Percentiles rank a stretch among this genome's conserved stretches.
Conservation (phyloP, 2,797 vertebrate species). For the Sebastes trivittatus region DNA sequence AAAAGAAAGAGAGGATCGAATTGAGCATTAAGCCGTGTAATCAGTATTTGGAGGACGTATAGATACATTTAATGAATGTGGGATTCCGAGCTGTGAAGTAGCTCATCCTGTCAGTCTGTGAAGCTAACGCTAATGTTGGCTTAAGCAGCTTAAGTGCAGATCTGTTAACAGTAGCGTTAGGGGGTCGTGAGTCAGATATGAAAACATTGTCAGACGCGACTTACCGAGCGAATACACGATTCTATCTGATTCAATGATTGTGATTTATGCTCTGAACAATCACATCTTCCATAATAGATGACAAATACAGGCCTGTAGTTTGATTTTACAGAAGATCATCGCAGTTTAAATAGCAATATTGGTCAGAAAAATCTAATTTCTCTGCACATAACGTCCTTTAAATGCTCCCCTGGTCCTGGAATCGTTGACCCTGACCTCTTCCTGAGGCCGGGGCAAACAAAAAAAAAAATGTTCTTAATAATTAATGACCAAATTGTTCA, state of each 20-base stretch:
- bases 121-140: background rate
- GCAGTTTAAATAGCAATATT: background rate
- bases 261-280: background rate
- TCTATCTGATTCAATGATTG: background rate
- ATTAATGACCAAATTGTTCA: conserved; percentile 17
- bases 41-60: background rate
- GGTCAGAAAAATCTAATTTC: too few species aligned
- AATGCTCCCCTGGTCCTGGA: background rate
- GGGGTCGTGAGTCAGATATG: background rate
- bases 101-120: background rate
- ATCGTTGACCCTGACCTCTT: background rate
- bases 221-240: background rate
- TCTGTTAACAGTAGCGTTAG: background rate
- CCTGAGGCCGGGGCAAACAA: background rate
- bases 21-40: too few species aligned
- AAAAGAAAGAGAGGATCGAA: too few species aligned
- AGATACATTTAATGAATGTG: background rate
- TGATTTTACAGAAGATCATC: background rate
- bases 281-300: too few species aligned
- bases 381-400: background rate
- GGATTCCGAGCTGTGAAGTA: background rate
- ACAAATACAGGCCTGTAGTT: too few species aligned
- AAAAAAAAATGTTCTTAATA: background rate
- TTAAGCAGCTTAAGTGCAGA: background rate
- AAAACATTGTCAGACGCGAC: background rate